Base-by-base conservation (phyloP, 2,888 invertebrate species). In the Agrotis clavis region DNA sequence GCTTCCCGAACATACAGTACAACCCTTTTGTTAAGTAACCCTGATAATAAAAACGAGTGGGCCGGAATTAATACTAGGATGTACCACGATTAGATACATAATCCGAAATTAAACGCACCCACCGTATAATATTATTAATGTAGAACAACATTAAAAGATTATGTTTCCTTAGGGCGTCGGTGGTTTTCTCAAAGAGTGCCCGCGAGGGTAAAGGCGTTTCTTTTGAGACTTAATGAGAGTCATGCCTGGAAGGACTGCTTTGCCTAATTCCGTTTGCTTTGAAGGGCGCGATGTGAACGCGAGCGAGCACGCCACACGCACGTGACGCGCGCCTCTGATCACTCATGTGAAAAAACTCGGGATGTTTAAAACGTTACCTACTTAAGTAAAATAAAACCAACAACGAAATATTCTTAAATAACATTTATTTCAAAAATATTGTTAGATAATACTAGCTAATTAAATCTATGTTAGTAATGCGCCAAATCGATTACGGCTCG, bases 181-280 rank as follows among this genome's bases (percentile, higher is more conserved):
- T 41, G 53, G 75, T 48, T 82, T 74, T 69, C 74, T 77, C 74
- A 83, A 84, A 86, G 78, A 79, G 63, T 63, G 68, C 77, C 48
- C 59, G 25, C 54, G 54, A 19, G 73, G 68, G 60, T 66, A 4
- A 41, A 18, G 74, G 64, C 63, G 64, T 79, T 85, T 80, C 84
- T 83, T 86, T 87, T 83, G 74, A 81, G 64, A 62, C 67, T 81
- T 84, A 86, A 85, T 84, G 79, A 83, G 80, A 83, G 65, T 77
- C 82, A 82, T 79, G 86, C 78, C 85, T 57, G 57, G 41, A 56
- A 69, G 66, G 67, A 75, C 70, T 82, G 80, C 77, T 82, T 82
- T 81, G 73, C 82, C 77, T 86, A 86, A 89, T 87, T 81, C 77
- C 57, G 81, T 88, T 88, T 86, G 69, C 87, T 87, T 88, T 86